These are phyloP conservation scores for Taxidea taxus DNA, from an alignment of 2,113 vertebrate genomes.

Conservation along the genomic window DNA sequence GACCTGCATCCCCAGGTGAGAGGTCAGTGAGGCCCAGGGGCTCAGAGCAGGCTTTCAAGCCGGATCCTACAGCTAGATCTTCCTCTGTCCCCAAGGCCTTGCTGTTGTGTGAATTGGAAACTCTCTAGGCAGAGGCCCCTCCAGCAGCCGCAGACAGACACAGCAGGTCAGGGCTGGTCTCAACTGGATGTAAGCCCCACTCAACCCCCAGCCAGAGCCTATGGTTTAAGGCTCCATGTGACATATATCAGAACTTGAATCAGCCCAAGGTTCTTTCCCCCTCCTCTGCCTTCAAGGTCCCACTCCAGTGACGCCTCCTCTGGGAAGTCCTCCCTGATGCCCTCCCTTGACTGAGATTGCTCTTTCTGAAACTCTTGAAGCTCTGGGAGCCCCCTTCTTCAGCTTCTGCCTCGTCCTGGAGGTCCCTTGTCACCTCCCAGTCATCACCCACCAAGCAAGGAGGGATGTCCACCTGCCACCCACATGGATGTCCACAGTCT, in stretches of 20 bases:
- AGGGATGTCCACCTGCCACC: not conserved
- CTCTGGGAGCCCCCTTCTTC: too few species aligned
- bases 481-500: accelerated
- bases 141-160: not conserved
- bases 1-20: not conserved
- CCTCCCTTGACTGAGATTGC: not conserved
- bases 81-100: too few species aligned
- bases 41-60: not conserved
- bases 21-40: accelerated
- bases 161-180: not conserved
- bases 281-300: not conserved
- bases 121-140: not conserved
- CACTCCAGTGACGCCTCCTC: not conserved
- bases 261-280: not conserved
- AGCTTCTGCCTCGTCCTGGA: not conserved
- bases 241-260: not conserved
- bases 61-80: not conserved
- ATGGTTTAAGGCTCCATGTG: not conserved
- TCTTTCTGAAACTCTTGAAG: not conserved
- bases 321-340: not conserved
- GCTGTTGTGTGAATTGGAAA: not conserved
- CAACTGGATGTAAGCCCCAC: not conserved
- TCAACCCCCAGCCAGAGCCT: not conserved
- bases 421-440: not conserved
- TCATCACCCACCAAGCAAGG: not conserved